phyloP scores from a whole-genome alignment of 2,888 invertebrate genomes.

The Coleophora deauratella region DNA sequence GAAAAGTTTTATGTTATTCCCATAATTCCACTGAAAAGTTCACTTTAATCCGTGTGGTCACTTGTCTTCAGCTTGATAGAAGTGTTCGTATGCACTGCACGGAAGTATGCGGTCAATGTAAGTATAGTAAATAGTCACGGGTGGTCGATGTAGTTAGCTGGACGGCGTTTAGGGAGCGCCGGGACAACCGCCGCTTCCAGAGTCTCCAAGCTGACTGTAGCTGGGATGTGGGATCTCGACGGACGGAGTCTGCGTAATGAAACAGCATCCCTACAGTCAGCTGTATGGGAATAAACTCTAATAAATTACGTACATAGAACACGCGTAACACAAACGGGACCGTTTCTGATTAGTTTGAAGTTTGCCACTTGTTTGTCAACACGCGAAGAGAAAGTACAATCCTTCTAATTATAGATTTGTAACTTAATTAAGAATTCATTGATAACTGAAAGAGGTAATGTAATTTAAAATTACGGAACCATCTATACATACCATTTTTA shows the following conservation, averaged over 20 bases:
- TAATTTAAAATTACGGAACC: no score
- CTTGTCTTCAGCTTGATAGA: constrained; percentile 4
- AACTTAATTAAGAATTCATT: no score
- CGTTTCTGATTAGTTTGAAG: constrained; percentile 71
- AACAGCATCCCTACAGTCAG: constrained; percentile 69
- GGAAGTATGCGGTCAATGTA: no score
- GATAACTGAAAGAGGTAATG: no score
- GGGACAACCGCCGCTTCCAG: constrained; percentile 51
- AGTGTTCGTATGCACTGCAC: no score
- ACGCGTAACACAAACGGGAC: constrained; percentile 57
- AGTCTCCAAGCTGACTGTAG: constrained; percentile 62
- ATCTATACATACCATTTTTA: no score
- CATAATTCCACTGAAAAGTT: constrained; percentile 34
- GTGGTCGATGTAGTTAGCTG: constrained; percentile 7
- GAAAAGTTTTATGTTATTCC: constrained; percentile 40
- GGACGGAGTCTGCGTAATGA: constrained; percentile 72
- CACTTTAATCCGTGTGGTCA: constrained; percentile 39
- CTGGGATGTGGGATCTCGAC: constrained; percentile 62
- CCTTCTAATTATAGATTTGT: no score
- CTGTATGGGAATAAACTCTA: constrained; percentile 71
- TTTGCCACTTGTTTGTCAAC: constrained; percentile 58
- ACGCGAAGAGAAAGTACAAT: constrained; percentile 21
- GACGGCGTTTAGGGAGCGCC: constrained; percentile 5
- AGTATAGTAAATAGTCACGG: background rate
- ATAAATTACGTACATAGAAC: constrained; percentile 70